phyloP scores from a whole-genome alignment of 2,888 invertebrate genomes.

The Nemurella pictetii region DNA sequence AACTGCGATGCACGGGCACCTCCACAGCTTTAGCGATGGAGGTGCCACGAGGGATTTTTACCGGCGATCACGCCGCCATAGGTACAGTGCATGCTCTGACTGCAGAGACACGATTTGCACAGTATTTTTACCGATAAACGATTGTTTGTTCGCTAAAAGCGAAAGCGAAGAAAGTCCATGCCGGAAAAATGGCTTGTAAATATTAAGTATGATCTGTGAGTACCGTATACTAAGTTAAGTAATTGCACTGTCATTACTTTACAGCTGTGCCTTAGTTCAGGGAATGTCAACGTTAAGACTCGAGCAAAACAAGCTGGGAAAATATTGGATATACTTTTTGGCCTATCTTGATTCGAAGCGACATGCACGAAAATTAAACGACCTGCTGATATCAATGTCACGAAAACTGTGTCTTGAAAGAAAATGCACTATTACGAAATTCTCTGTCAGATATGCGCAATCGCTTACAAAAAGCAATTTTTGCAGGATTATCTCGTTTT shows the following conservation, averaged over 20 bases:
- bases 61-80: neutral
- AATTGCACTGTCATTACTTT: neutral
- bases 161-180: slow-evolving; percentile 3
- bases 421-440: too few species aligned
- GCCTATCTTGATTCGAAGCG: too few species aligned
- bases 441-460: too few species aligned
- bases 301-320: too few species aligned
- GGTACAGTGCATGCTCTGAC: neutral
- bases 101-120: neutral
- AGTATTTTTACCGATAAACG: neutral
- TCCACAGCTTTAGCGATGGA: too few species aligned
- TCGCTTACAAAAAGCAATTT: too few species aligned
- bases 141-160: slow-evolving; percentile 10
- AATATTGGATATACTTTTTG: too few species aligned
- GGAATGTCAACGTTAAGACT: neutral
- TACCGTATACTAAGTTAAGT: neutral
- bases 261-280: neutral
- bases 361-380: too few species aligned
- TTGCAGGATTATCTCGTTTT: too few species aligned
- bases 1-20: too few species aligned
- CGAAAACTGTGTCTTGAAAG: too few species aligned
- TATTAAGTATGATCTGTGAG: neutral
- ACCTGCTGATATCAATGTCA: too few species aligned
- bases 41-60: neutral
- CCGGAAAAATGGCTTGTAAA: neutral